Evolutionary conservation across 2,113 vertebrate species (phyloP), one percentile per base, ranked within the genome.

Genomic region (Thunnus maccoyii): DNA sequence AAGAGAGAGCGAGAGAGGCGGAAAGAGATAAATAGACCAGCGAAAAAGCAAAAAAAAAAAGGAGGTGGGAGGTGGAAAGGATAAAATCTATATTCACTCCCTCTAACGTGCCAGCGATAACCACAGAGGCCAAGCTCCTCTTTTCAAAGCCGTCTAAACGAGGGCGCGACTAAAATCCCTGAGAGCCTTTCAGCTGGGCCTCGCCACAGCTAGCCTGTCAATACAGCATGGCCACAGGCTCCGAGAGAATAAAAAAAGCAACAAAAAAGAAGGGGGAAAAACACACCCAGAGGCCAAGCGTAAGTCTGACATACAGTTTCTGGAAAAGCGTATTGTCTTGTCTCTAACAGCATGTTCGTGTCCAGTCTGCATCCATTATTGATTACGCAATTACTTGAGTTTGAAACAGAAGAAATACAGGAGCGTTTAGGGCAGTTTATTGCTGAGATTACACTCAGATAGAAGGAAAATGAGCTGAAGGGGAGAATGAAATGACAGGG

Each of bases 21-120:
- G 65, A 76, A 25, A 82, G 81, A 85, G 85, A 89, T 84, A 88
- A 90, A 91, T 81, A 72, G 83, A 80, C 58, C 52, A 72, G 71
- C n/a, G 5, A 54, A 73, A 22, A 73, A 80, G 77, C 68, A 70
- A 14, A 66, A 77, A 14, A 66, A 77, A 72, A 73, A 78, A 78
- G 44, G 63, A 83, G 75, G 84, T 85, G 86, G 81, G 86, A 89
- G 87, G 86, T 83, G 78, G 86, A 86, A 87, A 81, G 78, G 84
- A 91, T 89, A 87, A 93, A 93, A 94, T 94, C 93, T 92, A 90
- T 94, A 94, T 93, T 92, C 84, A 83, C 77, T 86, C 80, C 83
- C 91, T 88, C 87, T 86, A 86, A 89, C 83, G 72, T 84, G 89
- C 72, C 79, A 72, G 81, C 41, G 81, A 92, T 93, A 92, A 94